A percentile compares a stretch with the other conserved stretches of the same genome.
phyloP scores from a whole-genome alignment of 2,113 vertebrate species.

The Syngnathus scovelli region DNA sequence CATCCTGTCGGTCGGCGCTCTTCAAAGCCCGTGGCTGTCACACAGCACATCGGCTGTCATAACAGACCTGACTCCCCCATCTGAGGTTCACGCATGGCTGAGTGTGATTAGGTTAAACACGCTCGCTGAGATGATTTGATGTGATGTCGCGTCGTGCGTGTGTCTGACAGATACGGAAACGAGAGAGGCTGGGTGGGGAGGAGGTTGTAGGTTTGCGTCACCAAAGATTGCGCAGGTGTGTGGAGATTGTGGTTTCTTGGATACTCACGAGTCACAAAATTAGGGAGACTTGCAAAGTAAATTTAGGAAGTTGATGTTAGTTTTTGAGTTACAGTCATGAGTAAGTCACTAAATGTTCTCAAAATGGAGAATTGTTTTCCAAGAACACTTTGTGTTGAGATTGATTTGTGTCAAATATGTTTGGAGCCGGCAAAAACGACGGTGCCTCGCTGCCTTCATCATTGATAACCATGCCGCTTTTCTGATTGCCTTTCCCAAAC shows the following conservation, averaged over 20 bases:
- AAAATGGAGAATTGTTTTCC: conserved; percentile 19
- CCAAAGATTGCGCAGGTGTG: conserved; percentile 10
- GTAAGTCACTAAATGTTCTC: not conserved
- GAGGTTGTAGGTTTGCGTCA: conserved; percentile 17
- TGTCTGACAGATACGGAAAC: conserved; percentile 12
- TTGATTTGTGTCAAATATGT: conserved; percentile 43
- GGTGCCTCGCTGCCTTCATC: conserved; percentile 38
- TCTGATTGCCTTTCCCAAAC: conserved; percentile 39
- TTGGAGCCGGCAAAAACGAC: conserved; percentile 15
- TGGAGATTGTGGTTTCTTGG: not conserved
- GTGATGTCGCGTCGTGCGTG: conserved; percentile 43
- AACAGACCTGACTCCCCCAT: conserved; percentile 60
- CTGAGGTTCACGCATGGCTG: conserved; percentile 63
- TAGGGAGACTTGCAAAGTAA: not conserved
- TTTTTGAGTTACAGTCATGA: too few relatives aligned
- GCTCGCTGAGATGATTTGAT: conserved; percentile 56
- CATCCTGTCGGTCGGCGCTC: conserved; percentile 45
- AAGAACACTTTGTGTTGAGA: conserved; percentile 25
- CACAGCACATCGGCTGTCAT: conserved; percentile 58
- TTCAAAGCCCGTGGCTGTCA: conserved; percentile 48
- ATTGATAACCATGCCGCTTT: conserved; percentile 44
- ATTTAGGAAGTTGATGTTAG: not conserved
- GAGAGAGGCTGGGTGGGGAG: not conserved
- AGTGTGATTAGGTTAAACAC: conserved; percentile 65
- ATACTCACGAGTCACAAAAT: not conserved